A percentile compares a stretch with the other conserved stretches of the same genome.
Evolutionary conservation across 53 echinoderm and acorn worm species (phyloP).

Genomic region (Astropecten irregularis): DNA sequence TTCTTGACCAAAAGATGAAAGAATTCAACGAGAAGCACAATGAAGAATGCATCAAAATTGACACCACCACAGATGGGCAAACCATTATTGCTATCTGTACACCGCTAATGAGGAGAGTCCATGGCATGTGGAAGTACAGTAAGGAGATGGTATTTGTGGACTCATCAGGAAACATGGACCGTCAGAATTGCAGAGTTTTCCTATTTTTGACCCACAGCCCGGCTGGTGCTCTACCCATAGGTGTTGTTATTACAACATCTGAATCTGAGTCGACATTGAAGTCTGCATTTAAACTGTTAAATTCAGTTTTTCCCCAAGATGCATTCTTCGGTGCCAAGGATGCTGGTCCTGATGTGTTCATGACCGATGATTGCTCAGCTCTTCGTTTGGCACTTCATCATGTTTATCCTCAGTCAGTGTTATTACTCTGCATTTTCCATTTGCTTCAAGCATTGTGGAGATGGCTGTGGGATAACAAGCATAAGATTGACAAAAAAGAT

Average conservation of each 20-base stretch:
- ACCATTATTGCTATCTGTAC: slow-evolving; percentile 60
- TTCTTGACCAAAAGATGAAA: slow-evolving; percentile 24
- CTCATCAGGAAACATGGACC: not conserved
- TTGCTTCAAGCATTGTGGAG: slow-evolving; percentile 66
- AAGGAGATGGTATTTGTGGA: slow-evolving; percentile 52
- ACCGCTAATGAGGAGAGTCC: slow-evolving; percentile 54
- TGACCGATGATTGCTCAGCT: slow-evolving; percentile 58
- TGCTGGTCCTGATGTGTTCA: slow-evolving; percentile 51
- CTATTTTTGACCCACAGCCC: slow-evolving; percentile 55
- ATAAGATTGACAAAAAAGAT: slow-evolving; percentile 39
- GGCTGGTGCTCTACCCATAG: slow-evolving; percentile 35
- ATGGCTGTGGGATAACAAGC: slow-evolving; percentile 62
- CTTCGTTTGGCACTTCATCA: slow-evolving; percentile 33
- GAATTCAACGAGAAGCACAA: slow-evolving; percentile 14
- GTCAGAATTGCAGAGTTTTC: slow-evolving; percentile 47
- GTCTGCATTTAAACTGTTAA: slow-evolving; percentile 51
- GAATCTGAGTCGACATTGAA: slow-evolving; percentile 13
- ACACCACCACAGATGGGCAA: slow-evolving; percentile 32
- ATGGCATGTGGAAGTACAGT: slow-evolving; percentile 18
- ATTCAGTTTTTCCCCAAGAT: slow-evolving; percentile 26
- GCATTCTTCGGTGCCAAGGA: slow-evolving; percentile 14
- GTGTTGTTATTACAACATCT: slow-evolving; percentile 41
- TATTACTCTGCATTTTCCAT: slow-evolving; percentile 57
- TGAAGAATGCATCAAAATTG: slow-evolving; percentile 47
- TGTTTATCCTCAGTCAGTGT: slow-evolving; percentile 24